A percentile compares a stretch with the other conserved stretches of the same genome.
Evolutionary conservation across 2,888 invertebrate genomes (phyloP).

Genomic region (Lasius platythorax): DNA sequence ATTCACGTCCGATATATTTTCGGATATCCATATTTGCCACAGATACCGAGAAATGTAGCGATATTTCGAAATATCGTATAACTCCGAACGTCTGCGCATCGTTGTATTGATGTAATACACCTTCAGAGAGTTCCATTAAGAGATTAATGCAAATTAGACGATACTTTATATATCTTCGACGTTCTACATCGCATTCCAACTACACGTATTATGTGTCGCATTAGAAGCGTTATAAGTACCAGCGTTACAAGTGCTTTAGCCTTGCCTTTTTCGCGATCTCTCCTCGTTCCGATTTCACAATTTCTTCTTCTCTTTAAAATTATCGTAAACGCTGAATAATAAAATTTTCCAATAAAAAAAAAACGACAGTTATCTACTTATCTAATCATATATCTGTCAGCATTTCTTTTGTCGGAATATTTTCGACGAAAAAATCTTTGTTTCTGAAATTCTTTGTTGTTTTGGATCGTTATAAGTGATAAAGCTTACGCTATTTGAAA

Average conservation of each 20-base stretch:
- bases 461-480: background rate
- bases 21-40: background rate
- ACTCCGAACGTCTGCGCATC: background rate
- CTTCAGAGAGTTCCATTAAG: background rate
- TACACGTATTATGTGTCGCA: constrained; percentile 60
- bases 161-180: constrained; percentile 50
- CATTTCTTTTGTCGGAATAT: background rate
- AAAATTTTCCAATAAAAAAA: background rate
- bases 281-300: constrained; percentile 61
- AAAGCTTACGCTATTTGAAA: background rate
- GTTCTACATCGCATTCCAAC: constrained; percentile 38
- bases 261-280: constrained; percentile 48
- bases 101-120: background rate
- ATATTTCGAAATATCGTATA: constrained; percentile 9
- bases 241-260: constrained; percentile 30
- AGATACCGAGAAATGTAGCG: background rate
- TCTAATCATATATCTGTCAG: background rate
- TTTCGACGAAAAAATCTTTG: background rate
- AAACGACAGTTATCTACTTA: background rate
- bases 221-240: constrained; percentile 73
- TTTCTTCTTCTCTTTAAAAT: constrained; percentile 61
- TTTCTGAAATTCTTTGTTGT: background rate
- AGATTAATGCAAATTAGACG: constrained; percentile 9
- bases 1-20: constrained; percentile 35
- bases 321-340: constrained; percentile 17